Evolutionary conservation across 2,888 invertebrate genomes (phyloP), one percentile per base, ranked within the genome.

Genomic region (Limenitis camilla): DNA sequence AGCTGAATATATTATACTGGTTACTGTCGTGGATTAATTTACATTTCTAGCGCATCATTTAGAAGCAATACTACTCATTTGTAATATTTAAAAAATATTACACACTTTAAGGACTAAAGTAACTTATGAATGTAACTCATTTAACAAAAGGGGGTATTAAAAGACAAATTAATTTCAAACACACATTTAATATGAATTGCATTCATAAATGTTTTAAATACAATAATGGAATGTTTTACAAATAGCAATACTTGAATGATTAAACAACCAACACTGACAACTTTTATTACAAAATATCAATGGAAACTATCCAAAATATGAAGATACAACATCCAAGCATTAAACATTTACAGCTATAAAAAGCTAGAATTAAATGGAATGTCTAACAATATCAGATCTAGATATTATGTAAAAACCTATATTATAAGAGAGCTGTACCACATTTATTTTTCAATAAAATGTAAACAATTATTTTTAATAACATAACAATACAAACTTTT

Each of bases 101-200:
- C 10, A 10, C n/a, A 36, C n/a, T 36, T n/a, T 2, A 36, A 28
- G 35, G 27, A 27, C 9, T 27, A 28, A 47, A 41, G 44, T 33
- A 65, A 64, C 67, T 71, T 74, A 83, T 83, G 86, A 87, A 87
- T 87, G 85, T 82, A 86, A 87, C 84, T 87, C 86, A 87, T 85
- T 80, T 78, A 49, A 57, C 61, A 68, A 66, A 68, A 67, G 66
- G 66, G 72, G 65, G 49, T 58, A 58, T 54, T 59, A 45, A 69
- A 83, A 81, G 72, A 69, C 48, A 50, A 50, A 60, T 61, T 62
- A 64, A 66, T 64, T 78, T 74, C 65, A 82, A 84, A 78, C 81
- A 60, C 84, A 82, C 85, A 81, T 82, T 81, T 66, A 76, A 83
- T 84, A 86, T 86, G 86, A 87, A 85, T 86, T 86, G 79, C 85